Percentiles rank a stretch among this genome's conserved stretches.
Evolutionary conservation across 2,797 vertebrate species (phyloP).

Genomic region (Sebastes ruberrimus): DNA sequence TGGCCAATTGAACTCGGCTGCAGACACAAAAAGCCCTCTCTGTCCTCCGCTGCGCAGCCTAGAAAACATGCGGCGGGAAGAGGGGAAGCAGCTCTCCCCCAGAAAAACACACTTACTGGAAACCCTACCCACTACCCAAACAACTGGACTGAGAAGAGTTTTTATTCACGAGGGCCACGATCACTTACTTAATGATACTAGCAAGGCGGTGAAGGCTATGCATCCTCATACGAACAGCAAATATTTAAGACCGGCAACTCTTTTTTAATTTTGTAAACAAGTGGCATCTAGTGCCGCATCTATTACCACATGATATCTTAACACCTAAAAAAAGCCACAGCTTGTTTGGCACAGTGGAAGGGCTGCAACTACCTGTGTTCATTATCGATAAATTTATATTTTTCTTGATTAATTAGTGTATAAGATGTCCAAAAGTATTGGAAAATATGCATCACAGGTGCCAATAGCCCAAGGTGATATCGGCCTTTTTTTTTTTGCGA

Average conservation of each 20-base stretch:
- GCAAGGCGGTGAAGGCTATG: background rate
- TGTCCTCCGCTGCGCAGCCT: slow-evolving; percentile 47
- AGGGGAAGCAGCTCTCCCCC: slow-evolving; percentile 48
- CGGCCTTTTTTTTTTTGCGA: background rate
- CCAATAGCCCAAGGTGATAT: background rate
- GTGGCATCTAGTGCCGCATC: background rate
- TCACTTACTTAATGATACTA: slow-evolving; percentile 14
- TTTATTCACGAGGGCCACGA: background rate
- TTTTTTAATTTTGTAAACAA: background rate
- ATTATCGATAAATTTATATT: background rate
- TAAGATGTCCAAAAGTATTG: background rate
- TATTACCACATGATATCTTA: background rate
- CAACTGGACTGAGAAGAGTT: slow-evolving; percentile 42
- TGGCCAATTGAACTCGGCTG: slow-evolving; percentile 59
- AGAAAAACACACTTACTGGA: slow-evolving; percentile 61
- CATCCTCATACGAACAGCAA: background rate
- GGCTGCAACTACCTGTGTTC: background rate
- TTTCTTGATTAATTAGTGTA: background rate
- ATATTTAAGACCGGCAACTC: background rate
- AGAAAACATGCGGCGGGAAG: slow-evolving; percentile 66
- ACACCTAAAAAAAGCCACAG: background rate
- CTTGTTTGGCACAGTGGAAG: background rate
- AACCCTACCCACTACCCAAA: slow-evolving; percentile 66
- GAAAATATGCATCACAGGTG: background rate
- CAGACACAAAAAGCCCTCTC: slow-evolving; percentile 66